Percentiles rank a stretch among this genome's conserved stretches.
phyloP scores from a whole-genome alignment of 2,797 vertebrate genomes.

The Cyclopterus lumpus region DNA sequence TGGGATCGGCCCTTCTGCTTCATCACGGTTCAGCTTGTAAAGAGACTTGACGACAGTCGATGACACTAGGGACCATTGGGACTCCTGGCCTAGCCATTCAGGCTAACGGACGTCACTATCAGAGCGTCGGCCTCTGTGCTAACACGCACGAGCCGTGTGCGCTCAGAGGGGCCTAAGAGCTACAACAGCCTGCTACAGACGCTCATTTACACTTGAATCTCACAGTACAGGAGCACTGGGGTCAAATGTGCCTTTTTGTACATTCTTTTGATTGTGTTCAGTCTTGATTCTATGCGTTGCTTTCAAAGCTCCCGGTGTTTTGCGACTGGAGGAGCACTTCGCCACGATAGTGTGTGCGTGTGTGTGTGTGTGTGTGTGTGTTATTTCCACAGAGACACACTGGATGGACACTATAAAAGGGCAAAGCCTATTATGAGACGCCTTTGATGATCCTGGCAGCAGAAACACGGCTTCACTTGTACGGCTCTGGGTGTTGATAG shows the following conservation, averaged over 20 bases:
- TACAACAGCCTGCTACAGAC: slow-evolving; percentile 85
- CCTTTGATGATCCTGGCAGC: slow-evolving; percentile 54
- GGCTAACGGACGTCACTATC: slow-evolving; percentile 52
- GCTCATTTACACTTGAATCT: slow-evolving; percentile 99
- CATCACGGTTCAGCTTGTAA: slow-evolving; percentile 88
- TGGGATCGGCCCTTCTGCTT: slow-evolving; percentile 79
- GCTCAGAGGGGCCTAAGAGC: slow-evolving; percentile 79
- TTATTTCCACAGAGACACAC: slow-evolving; percentile 75
- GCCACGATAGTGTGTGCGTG: slow-evolving; percentile 75
- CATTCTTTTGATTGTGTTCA: slow-evolving; percentile 86
- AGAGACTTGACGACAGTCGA: slow-evolving; percentile 68
- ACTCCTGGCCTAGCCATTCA: slow-evolving; percentile 48
- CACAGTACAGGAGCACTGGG: slow-evolving; percentile 99
- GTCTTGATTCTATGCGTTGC: slow-evolving; percentile 89
- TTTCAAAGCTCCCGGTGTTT: slow-evolving; percentile 92
- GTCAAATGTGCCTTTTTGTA: slow-evolving; percentile 99
- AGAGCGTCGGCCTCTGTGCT: slow-evolving; percentile 50
- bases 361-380: slow-evolving; percentile 11
- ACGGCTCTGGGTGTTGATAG: slow-evolving; percentile 49
- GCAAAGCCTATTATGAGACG: slow-evolving; percentile 35
- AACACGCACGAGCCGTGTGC: slow-evolving; percentile 36
- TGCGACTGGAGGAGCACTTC: slow-evolving; percentile 86
- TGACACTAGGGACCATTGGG: slow-evolving; percentile 54
- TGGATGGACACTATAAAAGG: slow-evolving; percentile 84
- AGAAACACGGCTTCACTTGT: slow-evolving; percentile 44